Base-by-base conservation (phyloP, 2,797 vertebrate species). In the Sebastes trivittatus region DNA sequence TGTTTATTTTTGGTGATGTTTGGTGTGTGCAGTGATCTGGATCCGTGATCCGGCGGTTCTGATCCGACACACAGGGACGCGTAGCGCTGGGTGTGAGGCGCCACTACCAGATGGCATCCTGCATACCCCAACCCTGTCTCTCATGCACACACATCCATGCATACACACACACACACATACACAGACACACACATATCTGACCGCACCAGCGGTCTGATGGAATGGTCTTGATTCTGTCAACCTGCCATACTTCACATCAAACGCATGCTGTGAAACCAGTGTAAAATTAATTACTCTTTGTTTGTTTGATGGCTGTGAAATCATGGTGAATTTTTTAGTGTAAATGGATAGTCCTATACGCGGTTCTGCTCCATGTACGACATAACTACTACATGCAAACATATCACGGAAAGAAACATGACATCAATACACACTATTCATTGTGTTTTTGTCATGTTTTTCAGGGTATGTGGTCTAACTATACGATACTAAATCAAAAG, bases 81-180 rank as follows among this genome's bases (percentile, higher is more conserved):
- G 87, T 84, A 92, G 86, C 49, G 58, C 85, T 79, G 90, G 96
- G 94, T 95, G 95, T 96, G 93, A 95, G 95, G 95, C 95, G 93
- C 96, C 96, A 94, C 95, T 96, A 95, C 97, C 97, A 99, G 97
- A 98, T 98, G 97, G 97, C 97, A 96, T 96, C 73, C 68, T 80
- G 73, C 81, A 91, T 96, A 87, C 94, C 94, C 94, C 94, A 90
- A 49, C 86, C 86, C 83, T 70, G 74, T 59, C 87, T 75, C 72
- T 58, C 10, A 55, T 69, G 61, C 62, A 73, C 59, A 62, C 70
- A 69, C 60, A 81, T 36, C 22, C 71, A 75, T 30, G 14, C 60
- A 55, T 52, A 54, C 72, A 71, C 42, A 56, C 59, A 63, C 72
- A 59, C 72, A 59, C 54, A 78, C 77, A 77, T 74, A 77, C 62